phyloP scores from a whole-genome alignment of 2,888 invertebrate genomes.

The Nemotelus nigrinus region DNA sequence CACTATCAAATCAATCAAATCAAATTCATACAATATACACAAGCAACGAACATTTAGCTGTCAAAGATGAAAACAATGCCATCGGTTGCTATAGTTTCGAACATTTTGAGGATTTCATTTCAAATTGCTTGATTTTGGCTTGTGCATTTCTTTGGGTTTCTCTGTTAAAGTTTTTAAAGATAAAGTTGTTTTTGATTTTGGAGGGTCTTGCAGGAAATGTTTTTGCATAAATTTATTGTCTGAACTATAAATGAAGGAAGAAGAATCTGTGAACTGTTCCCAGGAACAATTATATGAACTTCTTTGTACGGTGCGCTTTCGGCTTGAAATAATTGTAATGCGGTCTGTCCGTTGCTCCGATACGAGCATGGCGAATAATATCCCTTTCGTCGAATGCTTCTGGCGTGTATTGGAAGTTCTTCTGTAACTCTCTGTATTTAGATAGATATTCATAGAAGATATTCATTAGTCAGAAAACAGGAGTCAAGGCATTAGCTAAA shows the following conservation, averaged over 20 bases:
- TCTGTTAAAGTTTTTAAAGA: no score
- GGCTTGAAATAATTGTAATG: not conserved
- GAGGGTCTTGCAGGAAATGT: no score
- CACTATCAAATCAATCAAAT: not conserved
- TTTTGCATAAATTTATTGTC: no score
- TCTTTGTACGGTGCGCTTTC: not conserved
- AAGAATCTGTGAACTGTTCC: not conserved
- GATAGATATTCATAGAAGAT: not conserved
- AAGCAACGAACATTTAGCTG: constrained; percentile 1
- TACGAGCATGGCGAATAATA: not conserved
- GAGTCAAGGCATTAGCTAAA: no score
- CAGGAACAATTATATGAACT: not conserved
- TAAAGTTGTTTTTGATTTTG: no score
- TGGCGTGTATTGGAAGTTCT: constrained; percentile 9
- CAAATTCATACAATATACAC: no score
- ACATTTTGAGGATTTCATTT: constrained; percentile 27
- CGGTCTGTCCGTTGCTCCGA: not conserved
- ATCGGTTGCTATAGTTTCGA: constrained; percentile 30
- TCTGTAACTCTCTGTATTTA: not conserved
- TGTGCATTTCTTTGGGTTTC: not conserved
- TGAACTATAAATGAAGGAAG: no score
- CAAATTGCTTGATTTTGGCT: not conserved
- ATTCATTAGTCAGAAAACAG: no score
- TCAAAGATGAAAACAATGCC: constrained; percentile 38
- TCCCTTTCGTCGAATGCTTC: constrained; percentile 29